These are phyloP conservation scores for Catocala nupta DNA, from an alignment of 2,888 invertebrate genomes.

Conservation along the genomic window DNA sequence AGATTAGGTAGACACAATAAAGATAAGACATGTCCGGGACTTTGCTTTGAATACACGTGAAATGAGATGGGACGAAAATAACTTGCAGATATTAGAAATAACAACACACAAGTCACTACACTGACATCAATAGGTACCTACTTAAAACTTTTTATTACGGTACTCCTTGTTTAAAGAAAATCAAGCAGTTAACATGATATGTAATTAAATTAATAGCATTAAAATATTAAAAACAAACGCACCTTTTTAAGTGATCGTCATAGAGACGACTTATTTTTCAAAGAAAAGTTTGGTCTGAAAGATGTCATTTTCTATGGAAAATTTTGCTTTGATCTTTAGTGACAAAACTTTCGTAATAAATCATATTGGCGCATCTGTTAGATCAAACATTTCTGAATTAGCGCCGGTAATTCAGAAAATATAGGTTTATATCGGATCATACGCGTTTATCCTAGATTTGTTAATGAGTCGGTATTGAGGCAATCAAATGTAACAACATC, in stretches of 20 bases:
- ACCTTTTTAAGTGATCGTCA: too few species aligned
- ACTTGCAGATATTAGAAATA: conserved; percentile 57
- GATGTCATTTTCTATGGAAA: conserved; percentile 32
- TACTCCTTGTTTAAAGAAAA: neutral
- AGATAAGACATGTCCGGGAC: conserved; percentile 75
- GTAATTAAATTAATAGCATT: too few species aligned
- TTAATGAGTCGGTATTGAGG: conserved; percentile 1
- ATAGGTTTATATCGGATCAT: conserved; percentile 8
- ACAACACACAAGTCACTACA: conserved; percentile 34
- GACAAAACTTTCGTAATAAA: conserved; percentile 36
- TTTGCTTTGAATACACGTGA: conserved; percentile 71
- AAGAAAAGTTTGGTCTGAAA: neutral
- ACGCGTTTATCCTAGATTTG: neutral
- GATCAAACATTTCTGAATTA: conserved; percentile 28
- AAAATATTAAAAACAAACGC: too few species aligned
- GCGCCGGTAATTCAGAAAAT: conserved; percentile 13
- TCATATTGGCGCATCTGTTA: conserved; percentile 22
- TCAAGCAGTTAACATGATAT: too few species aligned
- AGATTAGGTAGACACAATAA: conserved; percentile 58
- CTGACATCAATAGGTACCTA: conserved; percentile 28
- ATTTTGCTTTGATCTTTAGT: conserved; percentile 44
- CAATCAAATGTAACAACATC: neutral
- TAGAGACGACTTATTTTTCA: too few species aligned
- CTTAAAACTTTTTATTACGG: neutral
- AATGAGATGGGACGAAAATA: conserved; percentile 71